Percentiles rank a stretch among this genome's conserved stretches.
phyloP scores from a whole-genome alignment of 2,113 vertebrate genomes.

The Origma solitaria region DNA sequence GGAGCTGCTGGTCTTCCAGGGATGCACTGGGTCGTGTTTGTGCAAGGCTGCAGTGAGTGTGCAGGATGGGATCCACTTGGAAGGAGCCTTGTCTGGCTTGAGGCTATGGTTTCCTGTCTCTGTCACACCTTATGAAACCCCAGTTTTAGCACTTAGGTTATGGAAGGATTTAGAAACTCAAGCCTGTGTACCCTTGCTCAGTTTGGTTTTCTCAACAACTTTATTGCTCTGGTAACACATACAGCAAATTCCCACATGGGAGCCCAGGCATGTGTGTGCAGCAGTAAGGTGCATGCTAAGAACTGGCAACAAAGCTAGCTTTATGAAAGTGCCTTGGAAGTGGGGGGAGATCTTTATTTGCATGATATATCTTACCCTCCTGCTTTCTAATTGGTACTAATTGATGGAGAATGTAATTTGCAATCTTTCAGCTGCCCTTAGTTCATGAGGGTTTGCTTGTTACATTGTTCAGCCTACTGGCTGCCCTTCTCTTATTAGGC shows the following conservation, averaged over 20 bases:
- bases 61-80: neutral
- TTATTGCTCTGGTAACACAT: neutral
- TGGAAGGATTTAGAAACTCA: neutral
- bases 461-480: slow-evolving; percentile 57
- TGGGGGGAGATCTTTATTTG: neutral
- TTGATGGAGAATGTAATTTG: slow-evolving; percentile 62
- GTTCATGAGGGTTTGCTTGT: neutral
- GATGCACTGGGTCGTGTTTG: rapidly evolving
- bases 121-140: slow-evolving; percentile 3
- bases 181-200: neutral
- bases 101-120: neutral
- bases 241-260: neutral
- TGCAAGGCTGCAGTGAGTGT: neutral
- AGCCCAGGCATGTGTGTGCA: neutral
- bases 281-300: neutral
- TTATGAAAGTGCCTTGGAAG: slow-evolving; percentile 17
- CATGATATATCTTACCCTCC: neutral
- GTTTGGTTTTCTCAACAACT: slow-evolving; percentile 14
- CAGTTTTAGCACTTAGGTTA: neutral
- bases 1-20: rapidly evolving
- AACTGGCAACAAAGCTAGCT: slow-evolving; percentile 1
- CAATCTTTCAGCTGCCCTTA: neutral
- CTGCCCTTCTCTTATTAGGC: slow-evolving; percentile 54
- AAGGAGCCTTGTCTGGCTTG: neutral
- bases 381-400: slow-evolving; percentile 63